Evolutionary conservation across 2,797 vertebrate species (phyloP), one percentile per base, ranked within the genome.

Genomic region (Falco columbarius): DNA sequence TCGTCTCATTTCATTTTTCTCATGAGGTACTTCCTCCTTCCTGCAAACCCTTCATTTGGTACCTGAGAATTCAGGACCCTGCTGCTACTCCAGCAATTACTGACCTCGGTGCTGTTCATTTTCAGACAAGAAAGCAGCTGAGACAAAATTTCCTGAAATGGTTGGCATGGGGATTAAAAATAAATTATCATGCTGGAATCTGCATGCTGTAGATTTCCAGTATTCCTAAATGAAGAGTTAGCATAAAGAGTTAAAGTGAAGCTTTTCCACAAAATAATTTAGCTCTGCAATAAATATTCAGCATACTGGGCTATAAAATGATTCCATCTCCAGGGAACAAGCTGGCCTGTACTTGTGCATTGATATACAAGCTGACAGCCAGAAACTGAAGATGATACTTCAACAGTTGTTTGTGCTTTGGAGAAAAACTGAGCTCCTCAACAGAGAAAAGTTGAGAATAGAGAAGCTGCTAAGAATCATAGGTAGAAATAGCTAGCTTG

Each of bases 71-170:
- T 86, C 87, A 92, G 92, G 24, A 97, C 59, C 81, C 86, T 86
- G 82, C 95, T 97, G 94, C 71, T 96, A 67, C 52, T 88, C 81
- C 66, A 89, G 92, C 95, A 96, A 97, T 97, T 94, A 96, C 81
- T 97, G 89, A 94, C 87, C 82, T 96, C 80, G 18, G 32, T 73
- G 46, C 36, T 90, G 55, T 36, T 97, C 75, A 92, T 83, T 85
- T 94, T 93, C 91, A 93, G 86, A 91, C 70, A 90, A 96, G 75
- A 97, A 93, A 95, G 86, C 52, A 82, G 29, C 83, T 84, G 76
- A 94, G 87, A 89, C 90, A 94, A 97, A 96, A 94, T 59, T 93
- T 67, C 89, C 81, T 73, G 58, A 73, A 82, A 79, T 66, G 38
- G 49, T 86, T 96, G n/a, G 22, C 51, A 67, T 71, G 63, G 65